phyloP scores from a whole-genome alignment of 2,113 vertebrate species.

The Peromyscus leucopus region DNA sequence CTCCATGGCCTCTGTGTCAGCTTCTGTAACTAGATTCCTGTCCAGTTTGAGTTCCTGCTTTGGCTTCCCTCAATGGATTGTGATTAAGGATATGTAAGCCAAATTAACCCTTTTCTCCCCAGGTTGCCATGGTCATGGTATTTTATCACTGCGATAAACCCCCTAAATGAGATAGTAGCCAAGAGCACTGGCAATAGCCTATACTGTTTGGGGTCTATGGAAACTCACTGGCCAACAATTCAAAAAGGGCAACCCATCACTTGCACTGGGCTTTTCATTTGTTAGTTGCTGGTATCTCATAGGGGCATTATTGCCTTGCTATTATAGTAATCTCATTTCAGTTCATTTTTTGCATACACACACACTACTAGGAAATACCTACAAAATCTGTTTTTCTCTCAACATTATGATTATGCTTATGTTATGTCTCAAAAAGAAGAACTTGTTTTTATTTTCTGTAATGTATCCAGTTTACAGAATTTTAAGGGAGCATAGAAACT shows the following conservation, averaged over 20 bases:
- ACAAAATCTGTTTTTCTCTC: not conserved
- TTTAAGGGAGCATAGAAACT: not conserved
- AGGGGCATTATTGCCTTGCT: not conserved
- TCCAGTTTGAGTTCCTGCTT: no score
- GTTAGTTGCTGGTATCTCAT: not conserved
- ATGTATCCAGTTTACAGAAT: not conserved
- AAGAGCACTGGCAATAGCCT: not conserved
- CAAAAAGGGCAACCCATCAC: not conserved
- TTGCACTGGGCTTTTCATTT: not conserved
- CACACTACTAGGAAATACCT: not conserved
- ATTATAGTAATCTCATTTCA: not conserved
- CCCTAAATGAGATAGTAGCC: not conserved
- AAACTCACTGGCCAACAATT: not conserved
- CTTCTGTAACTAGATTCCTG: no score
- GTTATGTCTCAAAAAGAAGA: slow-evolving; percentile 1
- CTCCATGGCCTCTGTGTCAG: not conserved
- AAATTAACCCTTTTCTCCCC: no score
- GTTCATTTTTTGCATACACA: no score
- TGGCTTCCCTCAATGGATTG: no score
- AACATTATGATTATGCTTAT: not conserved
- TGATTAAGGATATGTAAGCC: no score
- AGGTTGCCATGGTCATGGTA: no score
- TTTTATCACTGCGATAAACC: no score
- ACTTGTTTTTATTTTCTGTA: not conserved
- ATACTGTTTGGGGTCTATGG: not conserved